Base-by-base conservation (phyloP, 2,113 vertebrate species). In the Protobothrops mucrosquamatus region DNA sequence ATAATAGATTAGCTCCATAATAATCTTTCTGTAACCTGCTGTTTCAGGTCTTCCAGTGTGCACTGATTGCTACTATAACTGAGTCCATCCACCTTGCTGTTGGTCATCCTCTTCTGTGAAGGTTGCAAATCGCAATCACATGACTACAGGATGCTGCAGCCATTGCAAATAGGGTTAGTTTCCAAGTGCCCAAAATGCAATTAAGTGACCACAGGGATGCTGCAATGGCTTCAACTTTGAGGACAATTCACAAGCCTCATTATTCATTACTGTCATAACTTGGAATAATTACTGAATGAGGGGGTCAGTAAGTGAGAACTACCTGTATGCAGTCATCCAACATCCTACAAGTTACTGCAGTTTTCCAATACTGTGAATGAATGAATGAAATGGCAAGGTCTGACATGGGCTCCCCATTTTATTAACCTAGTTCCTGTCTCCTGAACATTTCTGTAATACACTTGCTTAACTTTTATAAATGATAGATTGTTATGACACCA, bases 401-500 rank as follows among this genome's bases (percentile, higher is more conserved):
- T 48, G 20, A 61, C 59, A 94, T 34, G 94, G 87, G 85, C 39
- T 64, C 59, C 52, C 24, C 11, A 90, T 74, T 95, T 81, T 89
- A 91, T 94, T 91, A 93, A n/a, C 7, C 89, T 90, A 88, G 91
- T 95, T 87, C 94, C 74, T 90, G 57, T 0, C 3, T 69, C 51
- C 52, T 87, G 1, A 91, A 1, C 89, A 23, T 69, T 94, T 94
- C 94, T 94, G 43, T 87, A 0, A 7, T 92, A 57, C 89, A 87
- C 88, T 85, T 85, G 0, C 69, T 94, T 85, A 1, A 92, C 94
- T 94, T 92, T 92, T 90, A 88, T 3, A 22, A 34, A 85, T 95
- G 89, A 91, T 93, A 56, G 52, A 91, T 12, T 86, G 56, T 59
- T 57, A 15, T 1, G 6, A 10, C 46, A 2, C 85, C 91, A 4